These are phyloP conservation scores for Heliothis subflexa DNA, from an alignment of 1,140 invertebrate genomes.

Conservation along the genomic window DNA sequence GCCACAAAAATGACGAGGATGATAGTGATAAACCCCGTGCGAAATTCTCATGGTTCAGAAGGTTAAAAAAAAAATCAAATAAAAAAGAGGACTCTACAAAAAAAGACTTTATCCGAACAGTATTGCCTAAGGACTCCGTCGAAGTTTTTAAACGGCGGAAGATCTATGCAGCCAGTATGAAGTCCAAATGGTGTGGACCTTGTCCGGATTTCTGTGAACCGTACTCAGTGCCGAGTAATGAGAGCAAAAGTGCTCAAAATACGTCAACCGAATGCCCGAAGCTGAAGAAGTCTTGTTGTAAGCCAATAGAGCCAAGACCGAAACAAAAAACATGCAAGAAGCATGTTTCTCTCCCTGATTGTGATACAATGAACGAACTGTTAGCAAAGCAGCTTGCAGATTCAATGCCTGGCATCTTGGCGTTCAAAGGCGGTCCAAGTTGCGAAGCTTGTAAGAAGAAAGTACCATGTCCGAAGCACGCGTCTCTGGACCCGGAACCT, in stretches of 20 bases:
- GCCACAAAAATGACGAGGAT: conserved; percentile 44
- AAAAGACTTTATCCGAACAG: conserved; percentile 50
- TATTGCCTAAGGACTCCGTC: conserved; percentile 72
- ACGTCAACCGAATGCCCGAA: conserved; percentile 42
- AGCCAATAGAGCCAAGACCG: conserved; percentile 24
- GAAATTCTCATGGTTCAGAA: conserved; percentile 35
- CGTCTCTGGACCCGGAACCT: conserved; percentile 47
- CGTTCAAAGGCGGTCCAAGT: conserved; percentile 52
- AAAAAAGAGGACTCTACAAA: background rate
- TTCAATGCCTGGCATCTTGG: conserved; percentile 52
- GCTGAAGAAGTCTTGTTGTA: conserved; percentile 46
- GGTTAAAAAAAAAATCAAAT: background rate
- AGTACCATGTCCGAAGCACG: conserved; percentile 48
- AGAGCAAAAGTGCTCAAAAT: background rate
- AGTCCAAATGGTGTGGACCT: conserved; percentile 60
- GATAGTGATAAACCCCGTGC: background rate
- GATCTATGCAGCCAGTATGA: conserved; percentile 63
- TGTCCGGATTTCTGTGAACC: background rate
- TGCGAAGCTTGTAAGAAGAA: conserved; percentile 55
- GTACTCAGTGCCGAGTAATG: background rate
- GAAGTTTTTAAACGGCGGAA: conserved; percentile 72
- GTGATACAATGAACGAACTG: conserved; percentile 53
- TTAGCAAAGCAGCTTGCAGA: conserved; percentile 11
- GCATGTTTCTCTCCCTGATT: conserved; percentile 62
- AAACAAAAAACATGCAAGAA: conserved; percentile 50